A percentile compares a stretch with the other conserved stretches of the same genome.
Conservation (phyloP, 2,113 vertebrate species). For the Callipepla californica region DNA sequence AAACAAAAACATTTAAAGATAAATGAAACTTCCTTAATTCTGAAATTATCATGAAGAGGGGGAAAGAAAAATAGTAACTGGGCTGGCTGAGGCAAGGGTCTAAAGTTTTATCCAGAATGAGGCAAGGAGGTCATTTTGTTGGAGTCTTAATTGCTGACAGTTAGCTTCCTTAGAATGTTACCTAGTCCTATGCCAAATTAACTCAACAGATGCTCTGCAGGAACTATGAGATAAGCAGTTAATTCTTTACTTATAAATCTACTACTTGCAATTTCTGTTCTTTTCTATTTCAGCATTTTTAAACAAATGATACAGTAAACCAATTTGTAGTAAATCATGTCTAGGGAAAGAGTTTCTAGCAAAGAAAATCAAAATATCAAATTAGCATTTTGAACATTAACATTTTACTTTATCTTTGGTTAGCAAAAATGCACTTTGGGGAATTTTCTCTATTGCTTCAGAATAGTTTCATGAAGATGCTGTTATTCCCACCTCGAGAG, state of each 20-base stretch:
- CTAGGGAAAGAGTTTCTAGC: background rate
- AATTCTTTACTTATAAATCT: background rate
- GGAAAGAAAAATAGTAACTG: background rate
- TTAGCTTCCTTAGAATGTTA: background rate
- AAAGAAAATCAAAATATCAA: background rate
- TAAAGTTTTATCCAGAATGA: background rate
- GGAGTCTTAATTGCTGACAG: background rate
- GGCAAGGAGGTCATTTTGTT: background rate
- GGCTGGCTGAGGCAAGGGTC: background rate
- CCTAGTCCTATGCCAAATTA: background rate
- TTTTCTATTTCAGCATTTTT: background rate
- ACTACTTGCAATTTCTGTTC: background rate
- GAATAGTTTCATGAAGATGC: background rate
- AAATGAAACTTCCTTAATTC: background rate
- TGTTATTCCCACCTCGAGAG: background rate
- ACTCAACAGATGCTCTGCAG: background rate
- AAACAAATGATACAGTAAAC: background rate
- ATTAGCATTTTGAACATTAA: background rate
- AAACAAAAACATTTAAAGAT: background rate
- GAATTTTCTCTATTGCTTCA: background rate
- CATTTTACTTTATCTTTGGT: background rate
- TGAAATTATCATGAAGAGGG: background rate
- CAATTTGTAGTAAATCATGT: background rate
- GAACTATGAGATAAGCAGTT: background rate
- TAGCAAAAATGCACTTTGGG: background rate